A percentile compares a stretch with the other conserved stretches of the same genome.
These are phyloP conservation scores for Hyposoter didymator DNA, from an alignment of 2,888 invertebrate genomes.

Conservation along the genomic window DNA sequence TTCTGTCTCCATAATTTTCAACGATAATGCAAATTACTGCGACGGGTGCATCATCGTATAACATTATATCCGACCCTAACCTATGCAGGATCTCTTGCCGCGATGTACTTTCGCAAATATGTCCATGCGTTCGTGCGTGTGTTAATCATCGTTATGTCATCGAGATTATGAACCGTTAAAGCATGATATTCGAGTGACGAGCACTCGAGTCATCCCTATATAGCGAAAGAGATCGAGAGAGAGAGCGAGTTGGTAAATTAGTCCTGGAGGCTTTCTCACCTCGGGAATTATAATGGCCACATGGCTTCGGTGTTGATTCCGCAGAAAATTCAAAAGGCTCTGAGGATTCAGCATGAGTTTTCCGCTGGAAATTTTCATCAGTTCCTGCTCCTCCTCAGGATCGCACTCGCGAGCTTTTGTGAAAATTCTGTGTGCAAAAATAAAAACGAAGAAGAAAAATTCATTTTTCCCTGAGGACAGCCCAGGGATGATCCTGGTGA, in stretches of 20 bases:
- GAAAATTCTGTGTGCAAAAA: slow-evolving; percentile 7
- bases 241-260: neutral
- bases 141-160: slow-evolving; percentile 51
- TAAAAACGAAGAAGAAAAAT: neutral
- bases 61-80: slow-evolving; percentile 47
- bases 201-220: neutral
- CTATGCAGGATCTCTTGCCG: slow-evolving; percentile 7
- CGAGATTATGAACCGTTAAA: slow-evolving; percentile 29
- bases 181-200: slow-evolving; percentile 12
- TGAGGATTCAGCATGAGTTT: neutral
- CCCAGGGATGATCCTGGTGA: slow-evolving; percentile 37
- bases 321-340: neutral
- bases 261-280: neutral
- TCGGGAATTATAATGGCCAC: neutral
- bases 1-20: slow-evolving; percentile 69
- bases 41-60: slow-evolving; percentile 66
- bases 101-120: slow-evolving; percentile 13
- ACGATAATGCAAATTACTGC: slow-evolving; percentile 69
- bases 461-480: slow-evolving; percentile 6
- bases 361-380: neutral
- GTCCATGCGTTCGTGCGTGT: slow-evolving; percentile 4
- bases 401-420: neutral
- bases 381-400: neutral
- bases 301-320: neutral
- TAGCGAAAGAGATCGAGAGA: neutral